phyloP scores from a whole-genome alignment of 2,888 invertebrate genomes.

The Caradrina kadenii region DNA sequence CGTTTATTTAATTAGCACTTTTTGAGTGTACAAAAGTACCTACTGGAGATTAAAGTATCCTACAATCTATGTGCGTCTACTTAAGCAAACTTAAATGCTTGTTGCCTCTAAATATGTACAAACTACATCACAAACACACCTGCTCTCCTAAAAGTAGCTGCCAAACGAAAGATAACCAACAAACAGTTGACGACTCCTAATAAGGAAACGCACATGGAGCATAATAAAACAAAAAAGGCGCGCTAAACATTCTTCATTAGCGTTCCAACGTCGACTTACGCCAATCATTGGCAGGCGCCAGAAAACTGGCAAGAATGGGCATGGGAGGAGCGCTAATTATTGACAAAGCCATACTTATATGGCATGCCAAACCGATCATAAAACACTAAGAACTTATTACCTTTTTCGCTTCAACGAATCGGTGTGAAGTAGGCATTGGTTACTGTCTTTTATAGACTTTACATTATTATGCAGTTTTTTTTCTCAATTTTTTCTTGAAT shows the following conservation, averaged over 20 bases:
- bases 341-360: conserved; percentile 64
- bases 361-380: conserved; percentile 68
- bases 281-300: conserved; percentile 72
- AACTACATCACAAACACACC: conserved; percentile 56
- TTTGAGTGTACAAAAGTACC: background rate
- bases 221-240: conserved; percentile 73
- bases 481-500: conserved; percentile 30
- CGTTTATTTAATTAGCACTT: background rate
- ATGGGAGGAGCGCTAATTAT: conserved; percentile 77
- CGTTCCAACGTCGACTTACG: conserved; percentile 65
- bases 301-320: conserved; percentile 73
- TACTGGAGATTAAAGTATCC: background rate
- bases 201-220: conserved; percentile 62
- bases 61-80: background rate
- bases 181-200: conserved; percentile 55
- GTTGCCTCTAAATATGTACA: conserved; percentile 31
- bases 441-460: conserved; percentile 52
- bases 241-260: conserved; percentile 79
- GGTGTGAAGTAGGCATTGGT: conserved; percentile 66
- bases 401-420: conserved; percentile 76
- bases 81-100: conserved; percentile 9
- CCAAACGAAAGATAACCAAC: conserved; percentile 57
- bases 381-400: conserved; percentile 74
- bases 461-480: conserved; percentile 35
- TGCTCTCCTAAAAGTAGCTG: conserved; percentile 52